phyloP scores from a whole-genome alignment of 2,113 vertebrate species.

The Pseudorectes ferrugineus region DNA sequence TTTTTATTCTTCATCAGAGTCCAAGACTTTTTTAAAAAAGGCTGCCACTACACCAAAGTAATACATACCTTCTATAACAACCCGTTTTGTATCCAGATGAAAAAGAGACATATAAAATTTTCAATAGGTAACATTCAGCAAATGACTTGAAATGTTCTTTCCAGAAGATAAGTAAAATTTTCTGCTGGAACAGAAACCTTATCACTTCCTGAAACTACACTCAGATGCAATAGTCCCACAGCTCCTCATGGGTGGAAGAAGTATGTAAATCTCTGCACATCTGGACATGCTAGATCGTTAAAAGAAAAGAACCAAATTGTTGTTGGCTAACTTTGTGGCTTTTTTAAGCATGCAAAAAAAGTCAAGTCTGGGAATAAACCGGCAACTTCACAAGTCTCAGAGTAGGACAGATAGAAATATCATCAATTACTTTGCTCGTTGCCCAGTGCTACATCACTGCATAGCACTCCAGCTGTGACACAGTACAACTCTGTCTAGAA shows the following conservation, averaged over 20 bases:
- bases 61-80: neutral
- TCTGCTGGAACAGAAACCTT: neutral
- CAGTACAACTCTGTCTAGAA: neutral
- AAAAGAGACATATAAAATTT: neutral
- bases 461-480: neutral
- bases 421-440: neutral
- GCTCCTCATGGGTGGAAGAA: neutral
- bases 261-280: neutral
- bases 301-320: neutral
- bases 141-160: neutral
- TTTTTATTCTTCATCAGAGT: neutral
- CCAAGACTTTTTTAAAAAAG: neutral
- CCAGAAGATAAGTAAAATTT: neutral
- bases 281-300: neutral
- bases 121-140: neutral
- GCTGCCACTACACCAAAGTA: neutral
- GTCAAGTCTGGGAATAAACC: neutral
- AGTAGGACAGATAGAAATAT: neutral
- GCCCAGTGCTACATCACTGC: neutral
- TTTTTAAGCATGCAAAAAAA: slow-evolving; percentile 10
- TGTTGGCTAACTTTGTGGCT: neutral
- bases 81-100: neutral
- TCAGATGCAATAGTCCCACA: neutral
- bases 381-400: neutral
- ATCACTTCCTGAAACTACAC: neutral